Base-by-base conservation (phyloP, 2,113 vertebrate genomes). In the Coptodon rendalli region DNA sequence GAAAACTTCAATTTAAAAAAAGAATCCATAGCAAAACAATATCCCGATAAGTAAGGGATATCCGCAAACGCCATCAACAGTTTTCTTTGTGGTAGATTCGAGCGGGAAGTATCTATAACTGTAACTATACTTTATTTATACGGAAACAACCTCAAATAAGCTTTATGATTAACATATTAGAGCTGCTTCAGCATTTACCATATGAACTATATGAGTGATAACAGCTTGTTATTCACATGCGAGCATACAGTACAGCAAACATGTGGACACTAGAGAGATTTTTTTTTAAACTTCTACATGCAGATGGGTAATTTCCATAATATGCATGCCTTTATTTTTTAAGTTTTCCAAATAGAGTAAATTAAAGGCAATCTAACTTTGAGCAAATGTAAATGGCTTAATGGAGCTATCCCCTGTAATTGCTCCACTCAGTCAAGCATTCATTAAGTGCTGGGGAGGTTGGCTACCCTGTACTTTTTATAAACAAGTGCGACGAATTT, bases 301-400 rank as follows among this genome's bases (percentile, higher is more conserved):
- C 45, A 91, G 82, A 80, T 89, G 91, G 82, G 38, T 86, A 81
- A 86, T 90, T 90, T 85, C 43, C 88, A 81, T 89, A 86, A 87
- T 82, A 83, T 63, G 83, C 76, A 81, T 83, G 82, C 71, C 9
- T 90, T 91, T 88, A 88, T 88, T 93, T 89, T 83, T 87, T 63
- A 86, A 90, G 85, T 71, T 89, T 89, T 87, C 84, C 73, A 90
- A 92, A 94, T 81, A 86, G 86, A 92, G 82, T 73, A 86, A 92
- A 94, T 92, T 88, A 92, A 89, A 93, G 84, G 85, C 89, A 92
- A 95, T 90, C 89, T 88, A 94, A 92, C 86, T 86, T 85, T 88
- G 48, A 90, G 82, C 57, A 87, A 92, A 94, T 93, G 92, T 83
- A 91, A 92, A 94, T 86, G 81, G 86, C 85, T 84, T 92, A 90